Conservation (phyloP, 2,113 vertebrate species). For the Capra hircus region DNA sequence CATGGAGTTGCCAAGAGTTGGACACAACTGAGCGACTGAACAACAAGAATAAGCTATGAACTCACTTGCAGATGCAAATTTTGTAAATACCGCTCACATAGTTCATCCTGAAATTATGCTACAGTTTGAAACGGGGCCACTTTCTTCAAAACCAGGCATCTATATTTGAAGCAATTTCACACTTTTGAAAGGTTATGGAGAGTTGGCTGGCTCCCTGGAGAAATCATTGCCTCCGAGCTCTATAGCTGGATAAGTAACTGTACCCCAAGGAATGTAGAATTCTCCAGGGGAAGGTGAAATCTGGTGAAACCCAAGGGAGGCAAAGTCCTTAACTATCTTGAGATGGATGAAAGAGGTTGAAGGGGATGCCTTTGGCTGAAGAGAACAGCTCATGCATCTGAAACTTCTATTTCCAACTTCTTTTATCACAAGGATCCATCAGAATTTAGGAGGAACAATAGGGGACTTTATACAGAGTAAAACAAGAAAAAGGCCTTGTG, state of each 20-base stretch:
- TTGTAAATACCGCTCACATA: background rate
- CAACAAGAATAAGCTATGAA: background rate
- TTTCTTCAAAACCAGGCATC: background rate
- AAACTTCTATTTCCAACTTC: background rate
- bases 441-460: background rate
- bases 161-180: background rate
- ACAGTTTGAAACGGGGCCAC: background rate
- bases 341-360: background rate
- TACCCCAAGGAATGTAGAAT: background rate
- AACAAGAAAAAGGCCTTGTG: background rate
- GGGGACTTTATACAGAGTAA: background rate
- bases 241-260: background rate
- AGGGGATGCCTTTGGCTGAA: background rate
- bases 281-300: background rate
- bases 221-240: rapidly evolving
- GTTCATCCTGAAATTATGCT: background rate
- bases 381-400: background rate
- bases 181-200: background rate
- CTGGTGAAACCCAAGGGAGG: background rate
- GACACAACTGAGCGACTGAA: rapidly evolving
- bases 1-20: background rate
- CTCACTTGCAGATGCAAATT: background rate
- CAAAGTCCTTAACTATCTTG: background rate
- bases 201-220: background rate
- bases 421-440: background rate